Percentiles rank a stretch among this genome's conserved stretches.
Evolutionary conservation across 2,888 invertebrate species (phyloP).

Genomic region (Volucella inanis): DNA sequence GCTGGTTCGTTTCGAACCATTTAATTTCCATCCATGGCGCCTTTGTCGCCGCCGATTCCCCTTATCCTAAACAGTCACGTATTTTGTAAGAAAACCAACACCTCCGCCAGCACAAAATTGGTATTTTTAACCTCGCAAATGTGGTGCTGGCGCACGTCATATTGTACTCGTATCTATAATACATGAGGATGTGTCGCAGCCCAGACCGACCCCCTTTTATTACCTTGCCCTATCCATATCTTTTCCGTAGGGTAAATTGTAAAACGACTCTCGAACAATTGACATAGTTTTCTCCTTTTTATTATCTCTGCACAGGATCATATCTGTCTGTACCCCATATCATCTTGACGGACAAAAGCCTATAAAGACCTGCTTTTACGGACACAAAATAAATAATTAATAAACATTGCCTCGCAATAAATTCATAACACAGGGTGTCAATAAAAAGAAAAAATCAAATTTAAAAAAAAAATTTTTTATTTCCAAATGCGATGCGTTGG

Average conservation of each 20-base stretch:
- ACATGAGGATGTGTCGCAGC: background rate
- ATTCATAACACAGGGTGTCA: background rate
- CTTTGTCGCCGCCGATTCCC: background rate
- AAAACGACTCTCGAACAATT: slow-evolving; percentile 60
- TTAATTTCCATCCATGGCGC: slow-evolving; percentile 27
- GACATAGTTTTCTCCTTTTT: slow-evolving; percentile 38
- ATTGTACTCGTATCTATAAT: background rate
- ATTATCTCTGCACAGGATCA: background rate
- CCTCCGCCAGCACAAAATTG: slow-evolving; percentile 16
- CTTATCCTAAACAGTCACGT: background rate
- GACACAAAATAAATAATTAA: slow-evolving; percentile 10
- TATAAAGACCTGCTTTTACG: slow-evolving; percentile 23
- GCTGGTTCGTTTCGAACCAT: slow-evolving; percentile 33
- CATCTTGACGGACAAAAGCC: background rate
- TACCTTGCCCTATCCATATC: background rate
- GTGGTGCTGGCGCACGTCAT: slow-evolving; percentile 6
- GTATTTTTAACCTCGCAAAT: slow-evolving; percentile 14
- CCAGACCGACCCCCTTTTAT: no score
- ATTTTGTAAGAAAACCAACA: slow-evolving; percentile 8
- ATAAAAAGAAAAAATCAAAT: no score
- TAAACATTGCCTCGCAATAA: background rate
- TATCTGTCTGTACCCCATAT: background rate
- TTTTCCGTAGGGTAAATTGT: slow-evolving; percentile 46
- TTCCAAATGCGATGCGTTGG: slow-evolving; percentile 2
- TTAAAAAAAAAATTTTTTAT: background rate